Evolutionary conservation across 2,113 vertebrate genomes (phyloP), one percentile per base, ranked within the genome.

Genomic region (Toxotes jaculatrix): DNA sequence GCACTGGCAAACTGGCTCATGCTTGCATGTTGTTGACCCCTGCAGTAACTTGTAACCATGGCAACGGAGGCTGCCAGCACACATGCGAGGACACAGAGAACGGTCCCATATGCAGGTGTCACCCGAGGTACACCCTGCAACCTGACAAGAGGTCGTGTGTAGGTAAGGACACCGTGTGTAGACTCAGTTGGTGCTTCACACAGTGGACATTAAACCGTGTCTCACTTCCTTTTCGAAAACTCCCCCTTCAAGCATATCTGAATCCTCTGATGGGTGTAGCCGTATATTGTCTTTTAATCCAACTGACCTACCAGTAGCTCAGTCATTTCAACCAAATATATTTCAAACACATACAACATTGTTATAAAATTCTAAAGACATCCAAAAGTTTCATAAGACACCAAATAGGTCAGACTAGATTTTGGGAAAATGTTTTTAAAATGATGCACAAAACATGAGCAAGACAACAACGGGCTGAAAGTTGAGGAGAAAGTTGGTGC

Each of bases 1-100:
- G 31, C 36, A 45, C 57, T 55, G 14, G 70, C 79, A 19, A 23
- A 60, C 45, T 82, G 23, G 36, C 75, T 76, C 9, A 66, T 34
- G 38, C 66, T 49, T 89, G 27, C 74, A 71, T 83, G 23, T 83
- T 79, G 83, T 83, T 89, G 80, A 93, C 16, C 89, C 61, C 64
- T 80, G 82, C 85, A 99, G 98, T 99, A 85, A 99, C 97, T 0
- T 99, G 98, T 91, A 97, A 96, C 95, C 98, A 99, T 61, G 98
- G 98, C 43, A 99, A 99, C 0, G 98, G 98, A 61, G 97, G 97
- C 78, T 99, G 98, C 90, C 98, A 99, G 89, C 98, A 99, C 92
- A 95, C 92, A 2, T 99, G 98, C 56, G 98, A 98, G 60, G 98
- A 99, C 91, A 96, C 97, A 0, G 96, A 97, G 53, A 90, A 93